A percentile compares a stretch with the other conserved stretches of the same genome.
Conservation (phyloP, 2,888 invertebrate genomes). For the Sinopyrophorus schimmeli region DNA sequence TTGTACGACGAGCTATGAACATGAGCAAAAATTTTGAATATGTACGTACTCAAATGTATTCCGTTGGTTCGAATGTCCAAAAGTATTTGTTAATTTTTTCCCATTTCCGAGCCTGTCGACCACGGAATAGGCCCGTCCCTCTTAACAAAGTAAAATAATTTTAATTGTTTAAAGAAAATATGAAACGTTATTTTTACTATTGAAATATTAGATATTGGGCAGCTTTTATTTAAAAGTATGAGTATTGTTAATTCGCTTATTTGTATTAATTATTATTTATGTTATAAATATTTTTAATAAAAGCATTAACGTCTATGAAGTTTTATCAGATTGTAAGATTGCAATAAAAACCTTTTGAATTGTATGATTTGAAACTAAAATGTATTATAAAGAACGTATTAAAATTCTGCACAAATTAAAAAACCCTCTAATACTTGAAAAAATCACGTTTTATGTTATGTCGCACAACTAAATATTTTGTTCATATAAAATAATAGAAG, state of each 20-base stretch:
- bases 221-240: conserved; percentile 21
- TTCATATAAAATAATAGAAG: too few species aligned
- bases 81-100: conserved; percentile 46
- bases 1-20: too few species aligned
- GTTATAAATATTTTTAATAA: conserved; percentile 54
- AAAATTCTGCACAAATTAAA: too few species aligned
- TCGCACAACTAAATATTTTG: too few species aligned
- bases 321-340: too few species aligned
- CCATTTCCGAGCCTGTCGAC: conserved; percentile 57
- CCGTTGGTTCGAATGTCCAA: conserved; percentile 54
- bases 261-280: conserved; percentile 51
- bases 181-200: conserved; percentile 10
- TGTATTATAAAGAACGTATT: too few species aligned
- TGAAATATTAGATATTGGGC: neutral
- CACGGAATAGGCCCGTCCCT: conserved; percentile 57
- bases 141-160: conserved; percentile 18
- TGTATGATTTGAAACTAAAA: too few species aligned
- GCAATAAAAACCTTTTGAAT: too few species aligned
- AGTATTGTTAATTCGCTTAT: conserved; percentile 38
- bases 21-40: too few species aligned
- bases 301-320: conserved; percentile 29
- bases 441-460: too few species aligned
- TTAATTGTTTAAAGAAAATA: conserved; percentile 9
- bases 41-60: conserved; percentile 33
- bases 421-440: too few species aligned